These are phyloP conservation scores for Hanleya hanleyi DNA, from an alignment of 2,888 invertebrate species.

Conservation along the genomic window DNA sequence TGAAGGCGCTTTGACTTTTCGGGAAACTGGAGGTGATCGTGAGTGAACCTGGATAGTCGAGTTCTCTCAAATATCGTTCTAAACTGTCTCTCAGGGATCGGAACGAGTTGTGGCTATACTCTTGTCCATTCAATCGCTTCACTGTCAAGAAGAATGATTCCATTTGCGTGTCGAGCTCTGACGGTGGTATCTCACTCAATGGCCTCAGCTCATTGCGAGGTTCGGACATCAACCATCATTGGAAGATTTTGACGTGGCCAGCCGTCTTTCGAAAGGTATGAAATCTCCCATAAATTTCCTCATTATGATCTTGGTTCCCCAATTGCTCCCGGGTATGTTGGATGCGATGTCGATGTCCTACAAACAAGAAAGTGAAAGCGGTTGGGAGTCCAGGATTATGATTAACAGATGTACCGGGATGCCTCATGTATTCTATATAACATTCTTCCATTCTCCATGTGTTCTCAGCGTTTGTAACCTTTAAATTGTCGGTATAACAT, in stretches of 20 bases:
- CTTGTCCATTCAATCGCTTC: background rate
- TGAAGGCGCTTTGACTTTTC: background rate
- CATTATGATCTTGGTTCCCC: no score
- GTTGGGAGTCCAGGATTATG: no score
- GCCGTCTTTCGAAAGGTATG: background rate
- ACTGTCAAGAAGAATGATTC: background rate
- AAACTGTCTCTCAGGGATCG: background rate
- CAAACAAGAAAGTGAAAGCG: no score
- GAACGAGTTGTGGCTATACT: background rate
- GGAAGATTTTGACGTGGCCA: slow-evolving; percentile 3
- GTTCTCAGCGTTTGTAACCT: no score
- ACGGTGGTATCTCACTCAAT: background rate
- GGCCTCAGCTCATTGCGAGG: background rate
- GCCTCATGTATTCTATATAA: no score
- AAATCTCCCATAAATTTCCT: no score
- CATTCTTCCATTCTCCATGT: no score
- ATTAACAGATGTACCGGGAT: no score
- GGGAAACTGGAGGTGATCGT: background rate
- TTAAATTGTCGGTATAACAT: no score
- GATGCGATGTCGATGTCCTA: no score
- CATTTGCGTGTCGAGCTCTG: background rate
- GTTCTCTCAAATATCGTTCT: background rate
- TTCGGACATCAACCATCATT: background rate
- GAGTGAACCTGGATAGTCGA: background rate
- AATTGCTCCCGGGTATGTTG: no score